These are phyloP conservation scores for Sitta europaea DNA, from an alignment of 2,113 vertebrate species.

Conservation along the genomic window DNA sequence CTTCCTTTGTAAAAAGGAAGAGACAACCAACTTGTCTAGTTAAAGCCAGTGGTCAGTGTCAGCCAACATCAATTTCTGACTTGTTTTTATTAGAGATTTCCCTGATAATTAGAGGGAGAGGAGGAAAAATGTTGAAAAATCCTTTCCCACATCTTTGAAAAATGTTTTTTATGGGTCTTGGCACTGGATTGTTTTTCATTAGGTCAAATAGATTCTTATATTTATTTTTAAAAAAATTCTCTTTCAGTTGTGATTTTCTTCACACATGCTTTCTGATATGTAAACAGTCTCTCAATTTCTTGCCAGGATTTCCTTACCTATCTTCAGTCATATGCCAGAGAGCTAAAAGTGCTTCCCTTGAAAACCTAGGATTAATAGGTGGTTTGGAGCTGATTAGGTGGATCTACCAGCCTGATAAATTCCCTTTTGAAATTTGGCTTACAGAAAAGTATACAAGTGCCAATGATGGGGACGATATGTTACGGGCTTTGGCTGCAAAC, in stretches of 20 bases:
- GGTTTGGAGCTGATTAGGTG: background rate
- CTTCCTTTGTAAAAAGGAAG: background rate
- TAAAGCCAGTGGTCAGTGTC: background rate
- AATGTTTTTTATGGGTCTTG: background rate
- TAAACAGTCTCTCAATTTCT: background rate
- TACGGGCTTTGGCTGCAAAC: background rate
- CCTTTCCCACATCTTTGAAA: background rate
- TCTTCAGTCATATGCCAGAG: background rate
- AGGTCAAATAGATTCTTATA: fast-evolving
- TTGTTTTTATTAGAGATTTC: background rate
- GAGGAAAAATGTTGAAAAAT: background rate
- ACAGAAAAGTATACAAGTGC: background rate
- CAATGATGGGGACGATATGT: background rate
- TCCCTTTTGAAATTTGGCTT: background rate
- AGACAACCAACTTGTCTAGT: background rate
- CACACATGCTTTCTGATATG: background rate
- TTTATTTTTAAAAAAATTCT: background rate
- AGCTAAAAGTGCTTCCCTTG: background rate
- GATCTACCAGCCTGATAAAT: background rate
- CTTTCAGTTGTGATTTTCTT: background rate
- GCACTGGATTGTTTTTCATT: background rate
- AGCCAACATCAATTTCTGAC: background rate
- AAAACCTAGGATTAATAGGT: background rate
- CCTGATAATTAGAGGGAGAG: fast-evolving
- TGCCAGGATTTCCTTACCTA: background rate